These are phyloP conservation scores for Orius insidiosus DNA, from an alignment of 1,140 invertebrate species.

Conservation along the genomic window DNA sequence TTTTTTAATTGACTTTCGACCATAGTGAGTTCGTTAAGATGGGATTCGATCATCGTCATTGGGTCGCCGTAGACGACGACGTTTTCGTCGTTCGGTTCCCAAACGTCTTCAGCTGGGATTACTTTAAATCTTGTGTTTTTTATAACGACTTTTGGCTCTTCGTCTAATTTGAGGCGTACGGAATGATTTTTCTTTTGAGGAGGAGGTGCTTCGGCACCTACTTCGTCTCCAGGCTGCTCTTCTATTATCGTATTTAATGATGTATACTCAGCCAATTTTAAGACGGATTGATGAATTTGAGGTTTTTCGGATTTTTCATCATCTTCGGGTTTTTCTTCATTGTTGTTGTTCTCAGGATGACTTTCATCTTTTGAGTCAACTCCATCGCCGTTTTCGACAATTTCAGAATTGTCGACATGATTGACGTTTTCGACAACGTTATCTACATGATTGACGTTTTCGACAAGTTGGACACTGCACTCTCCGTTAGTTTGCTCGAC, in stretches of 20 bases:
- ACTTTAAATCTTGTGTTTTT: conserved; percentile 22
- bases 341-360: background rate
- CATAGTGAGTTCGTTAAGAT: conserved; percentile 25
- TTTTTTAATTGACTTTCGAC: conserved; percentile 23
- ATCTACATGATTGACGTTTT: background rate
- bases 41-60: conserved; percentile 23
- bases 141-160: conserved; percentile 16
- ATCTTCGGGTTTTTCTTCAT: background rate
- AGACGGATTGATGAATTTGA: background rate
- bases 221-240: conserved; percentile 7
- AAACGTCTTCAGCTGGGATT: conserved; percentile 20
- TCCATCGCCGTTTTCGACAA: background rate
- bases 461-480: conserved; percentile 2
- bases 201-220: background rate
- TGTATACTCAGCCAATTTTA: background rate
- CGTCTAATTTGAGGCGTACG: conserved; percentile 11
- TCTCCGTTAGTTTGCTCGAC: conserved; percentile 18
- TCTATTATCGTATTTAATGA: conserved; percentile 13
- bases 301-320: too few relatives aligned
- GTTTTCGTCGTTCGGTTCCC: conserved; percentile 15
- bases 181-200: conserved; percentile 7
- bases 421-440: background rate
- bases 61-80: conserved; percentile 15
- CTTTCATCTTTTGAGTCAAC: too few relatives aligned
- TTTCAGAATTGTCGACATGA: background rate